phyloP scores from a whole-genome alignment of 2,888 invertebrate genomes.

The Dascillus cervinus region DNA sequence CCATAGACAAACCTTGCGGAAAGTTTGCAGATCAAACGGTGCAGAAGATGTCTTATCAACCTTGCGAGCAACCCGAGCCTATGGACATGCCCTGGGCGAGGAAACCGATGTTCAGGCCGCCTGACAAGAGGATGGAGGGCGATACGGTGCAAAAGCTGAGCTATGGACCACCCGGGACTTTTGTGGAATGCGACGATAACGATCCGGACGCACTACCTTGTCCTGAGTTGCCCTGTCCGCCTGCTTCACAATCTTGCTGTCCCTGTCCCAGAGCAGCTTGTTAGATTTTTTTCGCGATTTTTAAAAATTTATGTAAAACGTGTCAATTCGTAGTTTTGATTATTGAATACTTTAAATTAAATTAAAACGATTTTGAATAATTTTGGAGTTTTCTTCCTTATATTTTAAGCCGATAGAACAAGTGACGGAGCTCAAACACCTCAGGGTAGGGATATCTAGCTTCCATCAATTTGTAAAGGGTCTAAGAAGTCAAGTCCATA shows the following conservation, averaged over 20 bases:
- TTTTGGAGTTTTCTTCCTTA: no score
- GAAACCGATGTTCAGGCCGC: slow-evolving; percentile 38
- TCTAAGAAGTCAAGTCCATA: no score
- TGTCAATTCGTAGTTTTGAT: no score
- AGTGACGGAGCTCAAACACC: no score
- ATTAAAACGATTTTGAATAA: no score
- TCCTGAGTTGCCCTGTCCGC: slow-evolving; percentile 28
- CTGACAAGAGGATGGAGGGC: slow-evolving; percentile 44
- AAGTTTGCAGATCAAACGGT: slow-evolving; percentile 35
- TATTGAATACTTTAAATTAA: no score
- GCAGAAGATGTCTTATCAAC: slow-evolving; percentile 44
- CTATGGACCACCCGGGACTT: slow-evolving; percentile 53
- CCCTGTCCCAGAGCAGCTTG: slow-evolving; percentile 40
- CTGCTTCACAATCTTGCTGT: slow-evolving; percentile 31
- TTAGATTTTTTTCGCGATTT: slow-evolving; percentile 20
- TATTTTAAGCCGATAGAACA: no score
- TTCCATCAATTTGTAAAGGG: no score
- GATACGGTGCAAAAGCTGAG: slow-evolving; percentile 56
- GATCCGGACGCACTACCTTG: slow-evolving; percentile 47
- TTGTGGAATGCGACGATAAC: slow-evolving; percentile 49
- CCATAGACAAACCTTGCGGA: slow-evolving; percentile 30
- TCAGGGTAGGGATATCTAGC: no score
- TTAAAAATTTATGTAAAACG: no score
- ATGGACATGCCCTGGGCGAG: slow-evolving; percentile 42
- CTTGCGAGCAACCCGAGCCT: slow-evolving; percentile 37